Conservation (phyloP, 2,888 invertebrate species). For the Volucella zonaria region DNA sequence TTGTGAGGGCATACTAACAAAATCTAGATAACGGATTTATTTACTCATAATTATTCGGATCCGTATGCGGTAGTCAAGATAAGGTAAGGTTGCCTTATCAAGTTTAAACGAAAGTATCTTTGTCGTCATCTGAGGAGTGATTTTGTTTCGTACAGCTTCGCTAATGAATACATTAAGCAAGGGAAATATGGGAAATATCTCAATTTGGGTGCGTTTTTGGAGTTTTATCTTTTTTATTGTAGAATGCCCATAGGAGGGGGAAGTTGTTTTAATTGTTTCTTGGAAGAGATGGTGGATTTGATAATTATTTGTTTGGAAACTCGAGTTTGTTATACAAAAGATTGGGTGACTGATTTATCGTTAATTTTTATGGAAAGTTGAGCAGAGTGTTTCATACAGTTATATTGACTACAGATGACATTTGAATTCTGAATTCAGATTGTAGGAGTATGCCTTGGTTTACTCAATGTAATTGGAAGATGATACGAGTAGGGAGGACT, state of each 20-base stretch:
- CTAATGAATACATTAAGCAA: neutral
- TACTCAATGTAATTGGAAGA: no score
- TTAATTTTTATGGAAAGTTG: no score
- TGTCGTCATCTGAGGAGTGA: neutral
- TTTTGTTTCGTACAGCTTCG: neutral
- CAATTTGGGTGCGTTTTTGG: conserved; percentile 30
- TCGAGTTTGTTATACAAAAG: neutral
- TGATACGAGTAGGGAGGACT: no score
- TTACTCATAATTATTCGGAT: conserved; percentile 43
- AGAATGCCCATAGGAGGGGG: neutral
- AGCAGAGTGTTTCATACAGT: no score
- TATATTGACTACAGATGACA: no score
- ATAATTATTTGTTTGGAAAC: neutral
- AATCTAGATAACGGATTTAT: conserved; percentile 26
- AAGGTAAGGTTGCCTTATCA: conserved; percentile 4
- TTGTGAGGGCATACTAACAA: conserved; percentile 18
- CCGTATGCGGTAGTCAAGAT: conserved; percentile 12
- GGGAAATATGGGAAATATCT: conserved; percentile 5
- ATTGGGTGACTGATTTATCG: no score
- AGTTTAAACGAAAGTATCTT: neutral
- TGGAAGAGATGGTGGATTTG: conserved; percentile 17
- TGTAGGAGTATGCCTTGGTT: no score
- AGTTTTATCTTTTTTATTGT: neutral
- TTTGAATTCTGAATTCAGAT: no score
- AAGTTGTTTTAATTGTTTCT: neutral